Conservation (phyloP, 1,140 invertebrate genomes). For the Manduca sexta region DNA sequence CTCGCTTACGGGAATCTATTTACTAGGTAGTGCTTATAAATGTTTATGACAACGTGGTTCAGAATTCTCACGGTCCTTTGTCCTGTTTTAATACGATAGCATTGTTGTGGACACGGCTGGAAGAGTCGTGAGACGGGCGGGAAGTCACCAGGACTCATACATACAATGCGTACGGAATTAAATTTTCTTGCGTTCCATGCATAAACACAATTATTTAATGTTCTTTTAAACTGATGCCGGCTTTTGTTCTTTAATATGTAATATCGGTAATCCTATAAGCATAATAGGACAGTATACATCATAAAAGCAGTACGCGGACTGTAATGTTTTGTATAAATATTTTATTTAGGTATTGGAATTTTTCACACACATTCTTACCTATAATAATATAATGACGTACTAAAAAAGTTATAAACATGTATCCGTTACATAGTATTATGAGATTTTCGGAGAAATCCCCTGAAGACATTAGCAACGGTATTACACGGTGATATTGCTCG, state of each 20-base stretch:
- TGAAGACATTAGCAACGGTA: too few relatives aligned
- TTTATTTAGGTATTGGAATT: too few relatives aligned
- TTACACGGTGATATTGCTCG: too few relatives aligned
- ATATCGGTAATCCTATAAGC: background rate
- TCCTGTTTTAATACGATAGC: slow-evolving; percentile 47
- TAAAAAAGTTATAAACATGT: too few relatives aligned
- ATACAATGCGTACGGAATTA: background rate
- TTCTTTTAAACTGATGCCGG: background rate
- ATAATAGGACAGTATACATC: too few relatives aligned
- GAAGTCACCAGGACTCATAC: slow-evolving; percentile 40
- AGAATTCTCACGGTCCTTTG: slow-evolving; percentile 48
- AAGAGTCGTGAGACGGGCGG: slow-evolving; percentile 29
- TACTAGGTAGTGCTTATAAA: background rate
- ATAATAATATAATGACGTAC: too few relatives aligned
- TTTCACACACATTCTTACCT: too few relatives aligned
- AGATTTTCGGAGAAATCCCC: too few relatives aligned
- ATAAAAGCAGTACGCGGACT: too few relatives aligned
- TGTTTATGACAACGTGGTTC: slow-evolving; percentile 17
- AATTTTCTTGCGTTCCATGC: slow-evolving; percentile 1
- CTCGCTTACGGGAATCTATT: background rate
- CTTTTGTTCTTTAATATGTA: background rate
- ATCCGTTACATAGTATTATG: too few relatives aligned
- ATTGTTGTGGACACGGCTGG: slow-evolving; percentile 52
- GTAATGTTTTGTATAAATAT: too few relatives aligned
- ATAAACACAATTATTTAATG: background rate